Evolutionary conservation across 2,888 invertebrate species (phyloP).

Genomic region (Caenorhabditis afra): DNA sequence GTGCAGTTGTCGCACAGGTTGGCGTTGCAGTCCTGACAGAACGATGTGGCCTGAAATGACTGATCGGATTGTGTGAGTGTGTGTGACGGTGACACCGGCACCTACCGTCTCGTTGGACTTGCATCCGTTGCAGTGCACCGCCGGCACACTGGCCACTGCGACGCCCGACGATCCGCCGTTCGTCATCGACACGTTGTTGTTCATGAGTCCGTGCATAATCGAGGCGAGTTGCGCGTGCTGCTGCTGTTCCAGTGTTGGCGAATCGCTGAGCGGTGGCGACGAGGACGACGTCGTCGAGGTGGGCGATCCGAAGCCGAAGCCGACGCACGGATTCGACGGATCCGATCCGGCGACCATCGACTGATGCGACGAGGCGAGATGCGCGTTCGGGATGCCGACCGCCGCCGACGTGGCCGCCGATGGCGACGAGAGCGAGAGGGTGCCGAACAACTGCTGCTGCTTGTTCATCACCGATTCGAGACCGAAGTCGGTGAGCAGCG

Average conservation of each 20-base stretch:
- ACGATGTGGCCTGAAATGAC: constrained; percentile 66
- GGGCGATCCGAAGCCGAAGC: constrained; percentile 73
- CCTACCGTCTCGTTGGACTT: constrained; percentile 83
- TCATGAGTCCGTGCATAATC: constrained; percentile 47
- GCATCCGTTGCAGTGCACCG: constrained; percentile 96
- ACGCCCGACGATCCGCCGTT: constrained; percentile 5
- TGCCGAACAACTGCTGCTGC: constrained; percentile 56
- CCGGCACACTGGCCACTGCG: constrained; percentile 14
- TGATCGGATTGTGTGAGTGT: not conserved
- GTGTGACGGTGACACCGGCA: not conserved
- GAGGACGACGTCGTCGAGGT: constrained; percentile 81
- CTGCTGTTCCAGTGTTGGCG: constrained; percentile 62
- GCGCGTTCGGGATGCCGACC: constrained; percentile 25
- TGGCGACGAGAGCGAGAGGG: constrained; percentile 5
- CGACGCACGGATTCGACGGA: constrained; percentile 48
- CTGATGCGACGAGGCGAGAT: constrained; percentile 6
- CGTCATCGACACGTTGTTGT: constrained; percentile 42
- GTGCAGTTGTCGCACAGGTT: constrained; percentile 97
- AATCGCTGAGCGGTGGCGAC: constrained; percentile 70
- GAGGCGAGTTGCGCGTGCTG: constrained; percentile 43
- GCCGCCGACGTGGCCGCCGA: constrained; percentile 17
- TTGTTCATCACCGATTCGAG: constrained; percentile 69
- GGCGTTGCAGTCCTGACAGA: constrained; percentile 89
- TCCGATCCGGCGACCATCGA: constrained; percentile 53
- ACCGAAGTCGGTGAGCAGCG: constrained; percentile 85